Base-by-base conservation (phyloP, 2,888 invertebrate species). In the Hoplodrina blanda region DNA sequence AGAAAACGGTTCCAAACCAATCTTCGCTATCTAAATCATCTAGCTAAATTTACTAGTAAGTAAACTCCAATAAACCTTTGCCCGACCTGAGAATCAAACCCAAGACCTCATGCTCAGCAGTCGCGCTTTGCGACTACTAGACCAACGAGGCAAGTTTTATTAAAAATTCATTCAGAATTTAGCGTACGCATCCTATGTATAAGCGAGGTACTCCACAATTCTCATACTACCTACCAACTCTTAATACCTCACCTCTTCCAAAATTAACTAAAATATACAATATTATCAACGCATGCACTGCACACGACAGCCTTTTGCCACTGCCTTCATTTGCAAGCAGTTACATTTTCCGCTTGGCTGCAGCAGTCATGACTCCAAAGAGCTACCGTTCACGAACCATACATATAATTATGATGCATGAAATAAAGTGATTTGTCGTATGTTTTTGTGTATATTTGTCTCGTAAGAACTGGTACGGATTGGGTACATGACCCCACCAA, bases 281-380 rank as follows among this genome's bases (percentile, higher is more conserved):
- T 55, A 67, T 64, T 80, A 71, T 63, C 71, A 71, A 64, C 64
- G 62, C 68, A 72, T 49, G 54, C 67, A 65, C 49, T 83, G 84
- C 74, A 75, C 15, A 20, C 77, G 87, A 83, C 85, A 85, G 84
- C 78, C 85, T 87, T 86, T 85, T 83, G 83, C 81, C 64, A 17
- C 60, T 69, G 85, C 73, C 73, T 87, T 86, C 90, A 87, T 83
- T 83, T 84, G 83, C 85, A 87, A 84, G 73, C 79, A 78, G 79
- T 73, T 63, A 79, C 83, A 85, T 86, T 87, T 86, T 75, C 81
- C 84, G 85, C 88, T 73, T 67, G 80, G 86, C 57, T 67, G 69
- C 66, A 63, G 62, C 65, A 71, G 59, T 69, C 62, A 62, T 50
- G 54, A 41, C 46, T 64, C 72, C 69, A 82, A 83, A 73, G 68